Conservation (phyloP, 2,888 invertebrate species). For the Lamproptera curius region DNA sequence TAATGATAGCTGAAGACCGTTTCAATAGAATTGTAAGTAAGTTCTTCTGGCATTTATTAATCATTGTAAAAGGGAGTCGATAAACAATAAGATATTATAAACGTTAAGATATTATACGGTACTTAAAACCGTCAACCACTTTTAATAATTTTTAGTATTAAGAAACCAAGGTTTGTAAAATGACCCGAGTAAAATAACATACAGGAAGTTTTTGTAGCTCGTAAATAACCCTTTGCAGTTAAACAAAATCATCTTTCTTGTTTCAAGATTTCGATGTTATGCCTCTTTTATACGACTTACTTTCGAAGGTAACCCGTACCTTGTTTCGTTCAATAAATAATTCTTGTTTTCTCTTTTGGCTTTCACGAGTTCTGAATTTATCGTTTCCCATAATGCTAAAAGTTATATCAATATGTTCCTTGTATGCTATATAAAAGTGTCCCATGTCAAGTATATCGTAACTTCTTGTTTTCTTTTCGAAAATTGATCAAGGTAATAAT, state of each 20-base stretch:
- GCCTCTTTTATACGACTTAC: constrained; percentile 12
- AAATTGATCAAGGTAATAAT: too few species aligned
- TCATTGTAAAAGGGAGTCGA: too few species aligned
- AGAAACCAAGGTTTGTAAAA: neutral
- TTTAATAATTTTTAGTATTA: neutral
- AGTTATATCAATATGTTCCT: too few species aligned
- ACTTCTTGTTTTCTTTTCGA: too few species aligned
- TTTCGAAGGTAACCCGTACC: constrained; percentile 16
- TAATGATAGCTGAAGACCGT: too few species aligned
- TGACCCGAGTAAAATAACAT: neutral
- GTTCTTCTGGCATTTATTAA: too few species aligned
- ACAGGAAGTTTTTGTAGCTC: neutral
- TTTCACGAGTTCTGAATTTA: constrained; percentile 12
- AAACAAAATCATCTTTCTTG: neutral
- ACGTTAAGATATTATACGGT: neutral
- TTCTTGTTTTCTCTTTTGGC: constrained; percentile 7
- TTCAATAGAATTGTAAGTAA: too few species aligned
- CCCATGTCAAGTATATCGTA: too few species aligned
- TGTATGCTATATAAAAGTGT: too few species aligned
- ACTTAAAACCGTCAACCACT: neutral
- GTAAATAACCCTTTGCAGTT: neutral
- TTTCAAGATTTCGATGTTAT: too few species aligned
- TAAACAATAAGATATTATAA: too few species aligned
- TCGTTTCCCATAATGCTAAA: too few species aligned
- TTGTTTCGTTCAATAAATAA: constrained; percentile 11